Evolutionary conservation across 2,113 vertebrate genomes (phyloP).

Genomic region (Hyperopisus bebe): DNA sequence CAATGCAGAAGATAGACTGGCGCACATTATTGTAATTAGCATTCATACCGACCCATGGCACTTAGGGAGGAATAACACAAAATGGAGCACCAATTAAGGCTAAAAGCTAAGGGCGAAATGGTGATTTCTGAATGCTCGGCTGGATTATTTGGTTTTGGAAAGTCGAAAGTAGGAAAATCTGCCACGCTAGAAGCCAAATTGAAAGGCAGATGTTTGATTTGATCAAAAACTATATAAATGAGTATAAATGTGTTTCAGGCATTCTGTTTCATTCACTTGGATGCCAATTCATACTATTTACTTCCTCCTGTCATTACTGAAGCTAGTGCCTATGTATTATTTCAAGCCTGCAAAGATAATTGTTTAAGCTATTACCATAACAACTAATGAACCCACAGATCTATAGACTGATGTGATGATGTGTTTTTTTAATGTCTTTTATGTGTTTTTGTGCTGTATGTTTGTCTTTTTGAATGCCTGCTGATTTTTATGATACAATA

Average conservation of each 20-base stretch:
- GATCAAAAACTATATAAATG: not conserved
- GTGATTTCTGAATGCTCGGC: not conserved
- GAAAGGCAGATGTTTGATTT: slow-evolving; percentile 12
- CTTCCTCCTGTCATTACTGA: not conserved
- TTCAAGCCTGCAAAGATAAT: not conserved
- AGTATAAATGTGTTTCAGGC: not conserved
- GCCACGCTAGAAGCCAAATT: not conserved
- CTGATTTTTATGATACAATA: not conserved
- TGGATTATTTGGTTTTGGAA: not conserved
- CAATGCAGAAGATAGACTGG: not conserved
- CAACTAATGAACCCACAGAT: not conserved
- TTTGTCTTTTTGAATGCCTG: not conserved
- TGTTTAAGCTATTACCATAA: not conserved
- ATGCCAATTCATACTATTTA: not conserved
- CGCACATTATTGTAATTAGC: not conserved
- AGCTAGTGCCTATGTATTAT: not conserved
- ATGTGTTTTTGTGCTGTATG: not conserved
- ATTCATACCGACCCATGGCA: not conserved
- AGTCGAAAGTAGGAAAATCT: not conserved
- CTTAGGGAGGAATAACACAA: not conserved
- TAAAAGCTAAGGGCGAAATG: slow-evolving; percentile 1
- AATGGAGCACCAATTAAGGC: slow-evolving; percentile 11
- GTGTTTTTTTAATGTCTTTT: not conserved
- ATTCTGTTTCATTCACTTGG: not conserved
- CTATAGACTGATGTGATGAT: not conserved